Percentiles rank a stretch among this genome's conserved stretches.
Conservation (phyloP, 2,888 invertebrate genomes). For the Drosophila bunnanda region DNA sequence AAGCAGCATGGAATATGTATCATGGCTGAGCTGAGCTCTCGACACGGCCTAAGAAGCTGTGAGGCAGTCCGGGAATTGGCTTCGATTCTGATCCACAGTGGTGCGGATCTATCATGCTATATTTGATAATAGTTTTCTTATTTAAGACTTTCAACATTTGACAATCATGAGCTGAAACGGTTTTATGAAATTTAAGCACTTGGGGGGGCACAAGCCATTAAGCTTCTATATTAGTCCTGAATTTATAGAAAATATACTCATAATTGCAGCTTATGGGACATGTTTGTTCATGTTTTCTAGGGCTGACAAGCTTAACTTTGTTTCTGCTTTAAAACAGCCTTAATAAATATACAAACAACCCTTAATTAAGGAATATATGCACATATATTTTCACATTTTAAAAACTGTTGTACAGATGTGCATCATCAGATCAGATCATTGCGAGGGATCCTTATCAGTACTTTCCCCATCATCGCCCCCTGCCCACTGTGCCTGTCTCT, state of each 20-base stretch:
- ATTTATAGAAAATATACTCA: neutral
- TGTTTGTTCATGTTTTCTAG: neutral
- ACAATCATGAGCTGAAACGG: too few species aligned
- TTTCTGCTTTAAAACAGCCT: neutral
- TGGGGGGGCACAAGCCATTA: too few species aligned
- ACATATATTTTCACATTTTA: neutral
- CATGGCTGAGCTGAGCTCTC: conserved; percentile 57
- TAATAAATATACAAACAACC: neutral
- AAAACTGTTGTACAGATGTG: neutral
- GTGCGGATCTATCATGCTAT: conserved; percentile 19
- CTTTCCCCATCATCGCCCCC: neutral
- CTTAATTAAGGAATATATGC: neutral
- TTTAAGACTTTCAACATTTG: neutral
- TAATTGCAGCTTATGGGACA: neutral
- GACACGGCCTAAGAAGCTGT: conserved; percentile 61
- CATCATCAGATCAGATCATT: conserved; percentile 1
- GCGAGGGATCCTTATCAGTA: conserved; percentile 4
- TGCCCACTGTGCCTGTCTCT: conserved; percentile 48
- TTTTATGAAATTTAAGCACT: neutral
- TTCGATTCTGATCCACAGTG: conserved; percentile 23
- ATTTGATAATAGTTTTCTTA: conserved; percentile 12
- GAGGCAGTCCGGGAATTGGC: conserved; percentile 36
- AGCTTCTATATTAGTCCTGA: neutral
- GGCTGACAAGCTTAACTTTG: neutral
- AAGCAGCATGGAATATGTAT: conserved; percentile 68